These are phyloP conservation scores for Achatina immaculata DNA, from an alignment of 1,140 invertebrate species.

Conservation along the genomic window DNA sequence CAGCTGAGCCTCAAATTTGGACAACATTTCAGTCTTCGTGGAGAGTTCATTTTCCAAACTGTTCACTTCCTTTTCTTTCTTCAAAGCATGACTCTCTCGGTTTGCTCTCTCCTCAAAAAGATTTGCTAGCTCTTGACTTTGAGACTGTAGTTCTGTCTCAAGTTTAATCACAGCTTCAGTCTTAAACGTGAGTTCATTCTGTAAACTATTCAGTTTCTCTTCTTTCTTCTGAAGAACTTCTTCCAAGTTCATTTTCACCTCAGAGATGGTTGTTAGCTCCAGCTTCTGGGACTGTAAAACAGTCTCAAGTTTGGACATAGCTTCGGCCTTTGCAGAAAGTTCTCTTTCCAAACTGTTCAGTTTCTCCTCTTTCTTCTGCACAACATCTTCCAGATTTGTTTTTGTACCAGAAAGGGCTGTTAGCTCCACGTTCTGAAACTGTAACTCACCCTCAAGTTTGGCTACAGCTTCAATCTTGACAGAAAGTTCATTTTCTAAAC, in stretches of 20 bases:
- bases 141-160: neutral
- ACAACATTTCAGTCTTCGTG: neutral
- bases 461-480: too few species aligned
- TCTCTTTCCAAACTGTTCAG: neutral
- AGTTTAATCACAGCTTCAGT: too few species aligned
- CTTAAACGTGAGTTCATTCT: neutral
- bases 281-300: neutral
- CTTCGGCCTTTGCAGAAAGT: neutral
- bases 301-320: neutral
- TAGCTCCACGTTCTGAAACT: neutral
- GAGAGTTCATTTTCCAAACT: neutral
- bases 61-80: neutral
- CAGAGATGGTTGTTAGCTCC: neutral
- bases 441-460: too few species aligned
- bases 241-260: neutral
- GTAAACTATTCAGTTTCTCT: neutral
- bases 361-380: neutral
- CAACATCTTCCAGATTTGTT: neutral
- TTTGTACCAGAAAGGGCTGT: neutral
- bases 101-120: neutral
- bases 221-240: constrained; percentile 2
- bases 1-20: neutral
- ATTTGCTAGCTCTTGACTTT: neutral
- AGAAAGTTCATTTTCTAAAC: too few species aligned
- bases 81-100: neutral